Evolutionary conservation across 2,888 invertebrate genomes (phyloP).

Genomic region (Microplitis manilae): DNA sequence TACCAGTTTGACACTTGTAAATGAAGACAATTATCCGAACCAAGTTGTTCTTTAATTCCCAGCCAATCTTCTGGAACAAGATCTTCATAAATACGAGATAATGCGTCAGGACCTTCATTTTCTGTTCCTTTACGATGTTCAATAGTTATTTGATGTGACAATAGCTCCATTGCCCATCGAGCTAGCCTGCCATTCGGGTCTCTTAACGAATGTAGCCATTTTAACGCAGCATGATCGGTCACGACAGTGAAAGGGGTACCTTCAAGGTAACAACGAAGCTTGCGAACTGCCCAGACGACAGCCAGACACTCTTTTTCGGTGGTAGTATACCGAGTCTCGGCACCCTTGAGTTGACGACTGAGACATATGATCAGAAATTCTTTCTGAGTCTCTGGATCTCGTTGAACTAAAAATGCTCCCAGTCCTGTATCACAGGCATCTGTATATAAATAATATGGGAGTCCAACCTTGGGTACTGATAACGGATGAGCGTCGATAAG

Average conservation of each 20-base stretch:
- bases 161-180: conserved; percentile 11
- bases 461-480: conserved; percentile 33
- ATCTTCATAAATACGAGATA: neutral
- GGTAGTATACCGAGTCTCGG: conserved; percentile 42
- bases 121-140: neutral
- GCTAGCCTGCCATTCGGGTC: conserved; percentile 24
- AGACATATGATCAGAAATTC: conserved; percentile 42
- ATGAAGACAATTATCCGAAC: neutral
- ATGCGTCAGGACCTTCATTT: conserved; percentile 2
- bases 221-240: conserved; percentile 51
- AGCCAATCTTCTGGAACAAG: neutral
- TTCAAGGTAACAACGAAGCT: conserved; percentile 41
- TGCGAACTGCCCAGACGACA: conserved; percentile 40
- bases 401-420: conserved; percentile 46
- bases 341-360: conserved; percentile 43
- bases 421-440: conserved; percentile 48
- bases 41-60: neutral
- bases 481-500: conserved; percentile 30
- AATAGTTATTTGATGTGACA: neutral
- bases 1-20: neutral
- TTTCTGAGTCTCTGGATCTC: conserved; percentile 34
- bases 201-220: conserved; percentile 36
- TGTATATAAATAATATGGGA: conserved; percentile 41
- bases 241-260: conserved; percentile 46
- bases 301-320: conserved; percentile 39